phyloP scores from a whole-genome alignment of 2,888 invertebrate species.

The Cheilosia scutellata region DNA sequence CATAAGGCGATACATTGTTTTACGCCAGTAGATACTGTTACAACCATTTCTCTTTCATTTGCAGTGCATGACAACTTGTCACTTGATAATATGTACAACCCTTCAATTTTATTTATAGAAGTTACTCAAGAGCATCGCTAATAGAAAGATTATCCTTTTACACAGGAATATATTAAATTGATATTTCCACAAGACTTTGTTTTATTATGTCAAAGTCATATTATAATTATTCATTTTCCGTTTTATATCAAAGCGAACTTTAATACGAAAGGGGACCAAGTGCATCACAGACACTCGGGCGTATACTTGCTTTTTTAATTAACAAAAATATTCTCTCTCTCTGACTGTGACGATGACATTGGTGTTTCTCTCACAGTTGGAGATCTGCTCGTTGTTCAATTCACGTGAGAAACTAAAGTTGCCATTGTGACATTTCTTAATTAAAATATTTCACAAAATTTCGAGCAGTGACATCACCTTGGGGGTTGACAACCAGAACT shows the following conservation, averaged over 20 bases:
- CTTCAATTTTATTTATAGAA: too few relatives aligned
- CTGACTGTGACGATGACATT: conserved; percentile 9
- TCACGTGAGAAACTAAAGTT: conserved; percentile 5
- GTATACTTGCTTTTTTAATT: conserved; percentile 41
- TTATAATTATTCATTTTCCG: conserved; percentile 6
- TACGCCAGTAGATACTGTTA: too few relatives aligned
- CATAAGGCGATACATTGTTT: too few relatives aligned
- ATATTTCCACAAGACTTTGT: too few relatives aligned
- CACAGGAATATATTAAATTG: too few relatives aligned
- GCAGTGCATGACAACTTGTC: too few relatives aligned
- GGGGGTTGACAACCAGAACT: conserved; percentile 38
- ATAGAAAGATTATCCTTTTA: too few relatives aligned
- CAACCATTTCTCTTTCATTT: too few relatives aligned
- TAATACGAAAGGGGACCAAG: conserved; percentile 13
- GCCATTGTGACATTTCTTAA: conserved; percentile 64
- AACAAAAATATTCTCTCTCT: conserved; percentile 21
- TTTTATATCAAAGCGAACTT: conserved; percentile 28
- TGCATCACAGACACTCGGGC: conserved; percentile 23
- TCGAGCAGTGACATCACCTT: conserved; percentile 45
- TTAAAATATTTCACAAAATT: conserved; percentile 48
- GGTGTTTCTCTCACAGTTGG: not conserved
- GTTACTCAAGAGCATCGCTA: too few relatives aligned
- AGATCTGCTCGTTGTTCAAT: too few relatives aligned
- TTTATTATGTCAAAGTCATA: not conserved
- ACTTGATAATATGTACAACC: too few relatives aligned